Conservation (phyloP, 2,888 invertebrate species). For the Polydesmus complanatus region DNA sequence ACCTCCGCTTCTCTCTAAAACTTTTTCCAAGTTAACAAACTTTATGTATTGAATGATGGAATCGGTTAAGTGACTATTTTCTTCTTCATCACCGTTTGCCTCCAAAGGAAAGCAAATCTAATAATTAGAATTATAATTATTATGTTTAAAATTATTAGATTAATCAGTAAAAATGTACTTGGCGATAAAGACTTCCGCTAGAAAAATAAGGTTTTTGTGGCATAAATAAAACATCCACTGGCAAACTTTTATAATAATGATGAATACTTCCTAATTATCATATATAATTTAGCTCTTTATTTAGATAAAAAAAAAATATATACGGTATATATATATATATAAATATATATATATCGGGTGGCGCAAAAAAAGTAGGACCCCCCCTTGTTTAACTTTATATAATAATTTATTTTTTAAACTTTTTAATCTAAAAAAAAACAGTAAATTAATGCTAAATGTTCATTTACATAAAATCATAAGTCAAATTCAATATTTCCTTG, state of each 20-base stretch:
- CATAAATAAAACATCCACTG: conserved; percentile 35
- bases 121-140: background rate
- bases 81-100: conserved; percentile 22
- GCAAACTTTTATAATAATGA: conserved; percentile 24
- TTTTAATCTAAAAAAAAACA: no score
- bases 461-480: no score
- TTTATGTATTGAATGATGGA: conserved; percentile 29
- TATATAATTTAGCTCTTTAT: no score
- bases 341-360: no score
- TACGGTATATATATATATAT: no score
- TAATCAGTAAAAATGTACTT: conserved; percentile 30
- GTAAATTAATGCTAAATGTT: no score
- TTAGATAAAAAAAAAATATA: no score
- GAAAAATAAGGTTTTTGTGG: conserved; percentile 44
- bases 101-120: conserved; percentile 25
- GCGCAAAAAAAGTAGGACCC: no score
- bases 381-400: no score
- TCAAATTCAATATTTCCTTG: no score
- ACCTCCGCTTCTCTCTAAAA: conserved; percentile 29
- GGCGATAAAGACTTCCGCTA: conserved; percentile 40
- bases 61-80: conserved; percentile 22
- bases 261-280: conserved; percentile 20
- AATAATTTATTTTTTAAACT: no score
- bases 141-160: background rate
- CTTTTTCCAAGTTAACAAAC: conserved; percentile 26